These are phyloP conservation scores for Hippocampus guttulatus DNA, from an alignment of 2,113 vertebrate species.

Conservation along the genomic window DNA sequence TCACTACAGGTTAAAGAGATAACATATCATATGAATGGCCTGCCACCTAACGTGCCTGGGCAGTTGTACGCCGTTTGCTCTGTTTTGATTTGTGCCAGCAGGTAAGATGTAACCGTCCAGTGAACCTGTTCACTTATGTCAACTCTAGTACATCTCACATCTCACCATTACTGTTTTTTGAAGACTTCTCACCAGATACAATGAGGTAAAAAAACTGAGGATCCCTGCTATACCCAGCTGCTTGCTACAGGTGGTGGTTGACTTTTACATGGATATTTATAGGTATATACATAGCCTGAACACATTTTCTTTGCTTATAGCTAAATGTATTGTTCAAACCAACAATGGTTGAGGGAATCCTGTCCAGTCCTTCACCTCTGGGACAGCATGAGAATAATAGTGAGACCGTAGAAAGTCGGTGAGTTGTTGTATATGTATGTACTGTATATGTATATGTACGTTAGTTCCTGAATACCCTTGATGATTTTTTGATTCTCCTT, in stretches of 20 bases:
- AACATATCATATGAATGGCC: conserved; percentile 64
- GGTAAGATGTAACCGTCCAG: conserved; percentile 42
- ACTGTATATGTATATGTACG: not conserved
- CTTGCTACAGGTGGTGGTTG: conserved; percentile 45
- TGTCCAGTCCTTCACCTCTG: not conserved
- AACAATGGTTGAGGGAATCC: conserved; percentile 16
- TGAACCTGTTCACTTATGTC: not conserved
- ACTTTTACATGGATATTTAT: not conserved
- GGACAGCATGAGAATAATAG: conserved; percentile 8
- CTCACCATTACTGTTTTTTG: conserved; percentile 21
- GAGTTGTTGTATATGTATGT: conserved; percentile 6
- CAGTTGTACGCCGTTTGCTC: conserved; percentile 62
- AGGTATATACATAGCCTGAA: not conserved
- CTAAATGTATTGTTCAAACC: conserved; percentile 12
- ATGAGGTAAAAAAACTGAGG: conserved; percentile 48
- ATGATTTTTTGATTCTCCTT: not conserved
- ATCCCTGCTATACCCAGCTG: conserved; percentile 49
- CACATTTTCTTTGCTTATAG: conserved; percentile 34
- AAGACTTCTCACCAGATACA: conserved; percentile 66
- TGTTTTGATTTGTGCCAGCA: conserved; percentile 60
- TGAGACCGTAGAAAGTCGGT: conserved; percentile 36
- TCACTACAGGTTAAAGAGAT: conserved; percentile 53
- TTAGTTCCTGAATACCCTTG: not conserved
- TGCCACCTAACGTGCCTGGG: conserved; percentile 67
- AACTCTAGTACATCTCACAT: not conserved